Percentiles rank a stretch among this genome's conserved stretches.
phyloP scores from a whole-genome alignment of 92 coral and sea anemone genomes.

The Meandrina meandrites region DNA sequence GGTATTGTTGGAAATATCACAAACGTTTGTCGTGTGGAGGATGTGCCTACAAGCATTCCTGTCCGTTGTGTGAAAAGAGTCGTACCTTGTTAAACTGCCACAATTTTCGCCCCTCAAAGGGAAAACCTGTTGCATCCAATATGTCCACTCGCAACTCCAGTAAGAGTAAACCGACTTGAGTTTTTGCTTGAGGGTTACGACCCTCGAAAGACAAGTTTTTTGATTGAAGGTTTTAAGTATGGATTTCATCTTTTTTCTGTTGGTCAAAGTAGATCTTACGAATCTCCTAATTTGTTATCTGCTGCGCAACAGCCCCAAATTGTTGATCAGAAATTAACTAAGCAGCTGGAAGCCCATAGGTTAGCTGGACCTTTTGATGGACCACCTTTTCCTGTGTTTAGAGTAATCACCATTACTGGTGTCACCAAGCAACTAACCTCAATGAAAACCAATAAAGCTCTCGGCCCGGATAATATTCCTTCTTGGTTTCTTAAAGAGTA shows the following conservation, averaged over 20 bases:
- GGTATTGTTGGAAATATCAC: not conserved
- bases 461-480: too few species aligned
- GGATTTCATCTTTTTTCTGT: conserved; percentile 39
- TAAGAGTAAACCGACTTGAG: conserved; percentile 28
- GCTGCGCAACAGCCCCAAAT: conserved; percentile 3
- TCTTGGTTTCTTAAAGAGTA: too few species aligned
- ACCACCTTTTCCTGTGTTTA: conserved; percentile 38
- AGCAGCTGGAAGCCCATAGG: conserved; percentile 45
- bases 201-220: not conserved
- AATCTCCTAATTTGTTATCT: conserved; percentile 33
- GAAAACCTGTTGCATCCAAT: conserved; percentile 14
- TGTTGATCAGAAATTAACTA: conserved; percentile 37
- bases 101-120: conserved; percentile 6
- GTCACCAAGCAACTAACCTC: too few species aligned
- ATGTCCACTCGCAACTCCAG: conserved; percentile 30
- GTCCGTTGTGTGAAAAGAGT: not conserved
- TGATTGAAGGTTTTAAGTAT: conserved; percentile 15
- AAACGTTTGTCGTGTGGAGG: not conserved
- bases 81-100: not conserved
- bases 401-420: too few species aligned
- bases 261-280: not conserved
- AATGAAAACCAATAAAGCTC: too few species aligned
- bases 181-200: conserved; percentile 11
- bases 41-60: not conserved
- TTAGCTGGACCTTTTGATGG: conserved; percentile 46